phyloP scores from a whole-genome alignment of 2,113 vertebrate genomes.

The Oreocharis arfaki region DNA sequence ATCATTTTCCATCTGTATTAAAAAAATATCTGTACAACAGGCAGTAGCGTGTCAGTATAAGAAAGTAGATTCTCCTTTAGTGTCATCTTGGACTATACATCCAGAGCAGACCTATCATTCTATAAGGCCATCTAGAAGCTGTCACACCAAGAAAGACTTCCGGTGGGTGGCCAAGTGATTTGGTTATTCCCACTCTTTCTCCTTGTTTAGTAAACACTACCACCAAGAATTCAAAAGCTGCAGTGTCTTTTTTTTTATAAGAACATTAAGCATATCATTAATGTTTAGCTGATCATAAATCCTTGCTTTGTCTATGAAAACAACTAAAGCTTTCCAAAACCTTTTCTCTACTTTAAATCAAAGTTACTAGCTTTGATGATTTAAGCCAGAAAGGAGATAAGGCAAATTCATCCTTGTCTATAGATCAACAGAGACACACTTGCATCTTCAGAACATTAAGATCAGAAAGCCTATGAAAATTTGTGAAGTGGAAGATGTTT shows the following conservation, averaged over 20 bases:
- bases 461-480: not conserved
- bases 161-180: not conserved
- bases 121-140: not conserved
- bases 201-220: not conserved
- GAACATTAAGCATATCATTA: not conserved
- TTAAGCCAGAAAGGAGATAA: not conserved
- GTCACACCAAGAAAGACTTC: not conserved
- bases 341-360: not conserved
- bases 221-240: not conserved
- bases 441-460: not conserved
- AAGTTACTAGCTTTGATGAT: not conserved
- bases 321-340: not conserved
- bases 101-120: not conserved
- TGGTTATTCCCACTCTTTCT: not conserved
- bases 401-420: not conserved
- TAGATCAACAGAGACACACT: not conserved
- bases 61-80: not conserved
- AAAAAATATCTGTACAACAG: slow-evolving; percentile 41
- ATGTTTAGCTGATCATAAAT: not conserved
- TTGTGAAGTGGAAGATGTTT: not conserved
- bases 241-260: not conserved
- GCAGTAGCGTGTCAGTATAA: not conserved
- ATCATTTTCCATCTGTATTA: slow-evolving; percentile 47
- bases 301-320: not conserved
- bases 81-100: not conserved